Conservation (phyloP, 53 echinoderm and acorn worm species). For the Apostichopus leukothele region DNA sequence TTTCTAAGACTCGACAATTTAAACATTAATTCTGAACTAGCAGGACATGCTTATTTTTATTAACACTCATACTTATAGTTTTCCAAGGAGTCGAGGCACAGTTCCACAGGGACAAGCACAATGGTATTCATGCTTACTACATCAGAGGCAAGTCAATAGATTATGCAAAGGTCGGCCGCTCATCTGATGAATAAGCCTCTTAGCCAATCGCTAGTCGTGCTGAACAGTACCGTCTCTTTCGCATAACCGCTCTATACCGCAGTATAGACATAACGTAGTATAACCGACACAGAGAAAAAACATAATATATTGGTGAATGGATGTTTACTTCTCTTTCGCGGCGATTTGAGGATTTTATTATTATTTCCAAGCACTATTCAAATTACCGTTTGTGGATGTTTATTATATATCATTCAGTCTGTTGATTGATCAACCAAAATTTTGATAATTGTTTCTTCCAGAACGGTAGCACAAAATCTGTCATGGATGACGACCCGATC, state of each 20-base stretch:
- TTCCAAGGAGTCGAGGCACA: neutral
- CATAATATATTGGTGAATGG: no score
- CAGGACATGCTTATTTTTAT: neutral
- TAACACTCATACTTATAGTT: neutral
- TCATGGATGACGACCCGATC: neutral
- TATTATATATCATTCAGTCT: no score
- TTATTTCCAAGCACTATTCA: no score
- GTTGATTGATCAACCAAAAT: no score
- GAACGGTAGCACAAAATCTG: conserved; percentile 10
- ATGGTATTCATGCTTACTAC: neutral
- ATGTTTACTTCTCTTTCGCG: no score
- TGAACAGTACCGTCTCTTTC: neutral
- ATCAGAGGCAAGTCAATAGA: neutral
- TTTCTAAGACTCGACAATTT: no score
- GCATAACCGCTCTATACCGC: neutral
- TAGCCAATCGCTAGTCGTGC: neutral
- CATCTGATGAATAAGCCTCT: neutral
- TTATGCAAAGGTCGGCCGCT: neutral
- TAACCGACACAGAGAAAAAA: no score
- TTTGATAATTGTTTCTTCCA: neutral
- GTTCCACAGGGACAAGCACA: neutral
- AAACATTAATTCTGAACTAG: no score
- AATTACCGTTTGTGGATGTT: no score
- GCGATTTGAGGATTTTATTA: no score
- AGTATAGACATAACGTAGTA: no score